These are phyloP conservation scores for Drosophila nigromelanica DNA, from an alignment of 1,140 invertebrate species.

Conservation along the genomic window DNA sequence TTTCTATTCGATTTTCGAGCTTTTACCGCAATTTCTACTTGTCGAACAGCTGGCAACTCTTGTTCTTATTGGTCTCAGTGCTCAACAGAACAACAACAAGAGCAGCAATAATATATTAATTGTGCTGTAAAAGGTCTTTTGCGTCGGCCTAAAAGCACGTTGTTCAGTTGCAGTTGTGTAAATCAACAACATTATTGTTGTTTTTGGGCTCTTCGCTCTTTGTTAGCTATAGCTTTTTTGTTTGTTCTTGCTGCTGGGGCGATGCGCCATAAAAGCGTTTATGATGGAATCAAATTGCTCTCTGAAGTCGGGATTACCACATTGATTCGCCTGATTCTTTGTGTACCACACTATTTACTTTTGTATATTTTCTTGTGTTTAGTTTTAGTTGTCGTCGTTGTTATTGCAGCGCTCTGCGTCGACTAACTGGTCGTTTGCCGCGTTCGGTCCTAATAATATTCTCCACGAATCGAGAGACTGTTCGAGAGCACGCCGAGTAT, in stretches of 20 bases:
- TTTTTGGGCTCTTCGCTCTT: constrained; percentile 13
- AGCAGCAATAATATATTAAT: constrained; percentile 63
- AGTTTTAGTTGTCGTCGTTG: constrained; percentile 5
- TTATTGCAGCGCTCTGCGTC: constrained; percentile 31
- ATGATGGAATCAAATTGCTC: constrained; percentile 10
- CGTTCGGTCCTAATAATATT: constrained; percentile 31
- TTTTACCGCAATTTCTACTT: constrained; percentile 16
- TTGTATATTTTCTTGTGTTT: neutral
- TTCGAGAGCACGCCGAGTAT: constrained; percentile 34
- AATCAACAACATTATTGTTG: constrained; percentile 20
- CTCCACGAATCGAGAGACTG: constrained; percentile 38
- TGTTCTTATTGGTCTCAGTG: constrained; percentile 23
- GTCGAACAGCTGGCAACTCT: constrained; percentile 61
- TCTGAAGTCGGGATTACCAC: constrained; percentile 31
- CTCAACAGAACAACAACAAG: neutral
- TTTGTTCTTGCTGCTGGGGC: constrained; percentile 21
- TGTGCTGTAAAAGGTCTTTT: constrained; percentile 37
- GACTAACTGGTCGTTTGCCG: constrained; percentile 30
- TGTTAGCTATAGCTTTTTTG: constrained; percentile 51
- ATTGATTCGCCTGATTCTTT: constrained; percentile 43
- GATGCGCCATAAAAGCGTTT: constrained; percentile 62
- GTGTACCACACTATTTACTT: constrained; percentile 50
- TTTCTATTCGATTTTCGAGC: constrained; percentile 14
- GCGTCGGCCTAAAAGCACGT: neutral
- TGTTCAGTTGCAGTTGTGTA: constrained; percentile 27